phyloP scores from a whole-genome alignment of 2,113 vertebrate species.

The Peromyscus californicus region DNA sequence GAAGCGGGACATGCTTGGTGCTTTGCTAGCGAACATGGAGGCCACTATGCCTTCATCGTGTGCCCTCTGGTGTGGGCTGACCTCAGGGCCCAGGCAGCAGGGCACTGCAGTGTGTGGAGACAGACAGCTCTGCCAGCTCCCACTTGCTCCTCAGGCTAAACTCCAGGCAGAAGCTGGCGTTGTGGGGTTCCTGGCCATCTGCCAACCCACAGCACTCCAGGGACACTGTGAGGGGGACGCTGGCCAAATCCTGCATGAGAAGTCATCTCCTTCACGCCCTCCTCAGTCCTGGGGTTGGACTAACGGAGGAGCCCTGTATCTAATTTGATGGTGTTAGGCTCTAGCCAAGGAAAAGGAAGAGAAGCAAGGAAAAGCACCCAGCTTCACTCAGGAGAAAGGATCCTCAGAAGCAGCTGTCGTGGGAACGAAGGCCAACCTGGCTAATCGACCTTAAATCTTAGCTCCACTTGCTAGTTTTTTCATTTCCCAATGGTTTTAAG shows the following conservation, averaged over 20 bases:
- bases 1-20: not conserved
- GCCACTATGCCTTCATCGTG: not conserved
- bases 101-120: slow-evolving; percentile 24
- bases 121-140: slow-evolving; percentile 60
- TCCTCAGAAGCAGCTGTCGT: not conserved
- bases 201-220: slow-evolving; percentile 72
- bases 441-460: not conserved
- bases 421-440: not conserved
- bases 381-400: not conserved
- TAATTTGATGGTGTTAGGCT: slow-evolving; percentile 33
- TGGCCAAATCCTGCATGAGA: slow-evolving; percentile 70
- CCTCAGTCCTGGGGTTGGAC: slow-evolving; percentile 9
- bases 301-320: slow-evolving; percentile 51
- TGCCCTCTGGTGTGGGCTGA: not conserved
- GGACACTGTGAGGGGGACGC: slow-evolving; percentile 38
- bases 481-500: slow-evolving; percentile 9
- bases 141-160: slow-evolving; percentile 63
- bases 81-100: slow-evolving; percentile 16
- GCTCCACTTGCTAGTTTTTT: slow-evolving; percentile 8
- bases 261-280: slow-evolving; percentile 65
- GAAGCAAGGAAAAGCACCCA: not conserved
- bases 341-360: slow-evolving; percentile 35
- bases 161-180: slow-evolving; percentile 80
- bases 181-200: slow-evolving; percentile 70
- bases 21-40: not conserved